phyloP scores from a whole-genome alignment of 2,888 invertebrate genomes.

The Xestia c-nigrum region DNA sequence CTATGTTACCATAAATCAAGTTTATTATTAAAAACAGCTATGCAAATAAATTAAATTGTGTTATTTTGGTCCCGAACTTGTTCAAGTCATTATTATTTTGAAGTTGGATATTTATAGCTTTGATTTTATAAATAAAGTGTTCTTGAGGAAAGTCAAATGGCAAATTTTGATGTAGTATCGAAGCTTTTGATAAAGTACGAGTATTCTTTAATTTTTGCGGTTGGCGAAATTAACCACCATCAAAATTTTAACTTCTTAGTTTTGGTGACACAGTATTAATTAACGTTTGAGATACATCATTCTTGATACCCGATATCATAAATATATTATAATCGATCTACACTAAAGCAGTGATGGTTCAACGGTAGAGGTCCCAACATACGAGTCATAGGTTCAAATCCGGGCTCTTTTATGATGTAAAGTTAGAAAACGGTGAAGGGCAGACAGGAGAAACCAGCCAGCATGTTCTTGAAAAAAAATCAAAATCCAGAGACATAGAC shows the following conservation, averaged over 20 bases:
- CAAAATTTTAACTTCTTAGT: not conserved
- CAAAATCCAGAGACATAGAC: not conserved
- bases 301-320: not conserved
- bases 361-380: not conserved
- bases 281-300: not conserved
- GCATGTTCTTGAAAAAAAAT: not conserved
- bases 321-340: too few species aligned
- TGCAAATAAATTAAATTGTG: slow-evolving; percentile 30
- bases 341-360: not conserved
- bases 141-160: not conserved
- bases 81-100: slow-evolving; percentile 29
- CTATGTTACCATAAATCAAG: slow-evolving; percentile 39
- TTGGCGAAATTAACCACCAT: not conserved
- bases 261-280: not conserved
- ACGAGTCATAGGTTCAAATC: not conserved
- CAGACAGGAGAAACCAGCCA: not conserved
- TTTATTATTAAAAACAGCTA: slow-evolving; percentile 29
- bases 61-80: slow-evolving; percentile 11
- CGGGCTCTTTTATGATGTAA: not conserved
- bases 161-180: not conserved
- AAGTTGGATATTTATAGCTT: slow-evolving; percentile 10
- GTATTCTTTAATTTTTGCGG: not conserved
- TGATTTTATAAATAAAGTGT: not conserved
- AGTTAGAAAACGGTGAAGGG: not conserved
- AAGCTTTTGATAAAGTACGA: not conserved